Percentiles rank a stretch among this genome's conserved stretches.
Evolutionary conservation across 2,888 invertebrate genomes (phyloP).

Genomic region (Gandaritis pyraliata): DNA sequence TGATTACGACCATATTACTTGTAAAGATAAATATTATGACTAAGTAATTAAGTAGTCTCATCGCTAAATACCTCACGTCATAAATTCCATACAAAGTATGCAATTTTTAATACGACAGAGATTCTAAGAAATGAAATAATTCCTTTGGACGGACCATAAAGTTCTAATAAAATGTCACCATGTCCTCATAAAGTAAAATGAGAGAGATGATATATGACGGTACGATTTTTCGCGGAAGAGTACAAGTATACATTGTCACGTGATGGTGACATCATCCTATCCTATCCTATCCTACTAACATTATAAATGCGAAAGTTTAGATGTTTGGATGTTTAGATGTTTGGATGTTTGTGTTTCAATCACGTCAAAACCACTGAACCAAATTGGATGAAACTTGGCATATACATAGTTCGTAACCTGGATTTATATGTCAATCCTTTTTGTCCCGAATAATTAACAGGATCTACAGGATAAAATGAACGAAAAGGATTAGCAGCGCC

Average conservation of each 20-base stretch:
- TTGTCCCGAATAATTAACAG: too few species aligned
- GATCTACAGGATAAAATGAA: too few species aligned
- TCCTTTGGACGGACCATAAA: slow-evolving; percentile 61
- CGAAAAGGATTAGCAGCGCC: too few species aligned
- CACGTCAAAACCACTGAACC: too few species aligned
- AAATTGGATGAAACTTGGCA: too few species aligned
- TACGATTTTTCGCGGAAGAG: slow-evolving; percentile 32
- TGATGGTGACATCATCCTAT: slow-evolving; percentile 15
- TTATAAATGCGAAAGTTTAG: too few species aligned
- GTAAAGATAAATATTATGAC: slow-evolving; percentile 26
- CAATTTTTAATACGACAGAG: slow-evolving; percentile 66
- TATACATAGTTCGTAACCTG: too few species aligned
- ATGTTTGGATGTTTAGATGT: too few species aligned
- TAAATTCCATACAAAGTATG: slow-evolving; percentile 58
- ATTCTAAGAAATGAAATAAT: slow-evolving; percentile 73
- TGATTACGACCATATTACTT: background rate
- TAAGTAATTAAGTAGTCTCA: slow-evolving; percentile 32
- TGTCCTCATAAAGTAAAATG: slow-evolving; percentile 67
- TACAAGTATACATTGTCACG: slow-evolving; percentile 29
- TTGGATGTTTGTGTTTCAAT: too few species aligned
- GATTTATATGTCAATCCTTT: too few species aligned
- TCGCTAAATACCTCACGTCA: slow-evolving; percentile 39
- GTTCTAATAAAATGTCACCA: slow-evolving; percentile 78
- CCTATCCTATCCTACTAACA: too few species aligned
- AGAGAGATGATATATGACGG: slow-evolving; percentile 41